phyloP scores from a whole-genome alignment of 2,888 invertebrate genomes.

The Synergus itoensis region DNA sequence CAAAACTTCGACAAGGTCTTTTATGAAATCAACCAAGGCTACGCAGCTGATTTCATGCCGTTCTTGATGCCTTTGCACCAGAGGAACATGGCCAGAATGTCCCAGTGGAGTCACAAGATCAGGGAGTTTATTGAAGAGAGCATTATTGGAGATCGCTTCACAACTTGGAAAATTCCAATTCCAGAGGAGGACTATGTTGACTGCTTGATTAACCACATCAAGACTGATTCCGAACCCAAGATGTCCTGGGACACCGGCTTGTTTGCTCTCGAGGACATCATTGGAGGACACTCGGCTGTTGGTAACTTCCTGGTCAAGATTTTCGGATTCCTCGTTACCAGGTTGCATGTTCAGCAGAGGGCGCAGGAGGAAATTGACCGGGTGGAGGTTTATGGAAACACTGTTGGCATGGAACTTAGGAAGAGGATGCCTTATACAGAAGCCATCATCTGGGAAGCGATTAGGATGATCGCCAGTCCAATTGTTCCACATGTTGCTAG shows the following conservation, averaged over 20 bases:
- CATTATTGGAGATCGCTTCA: conserved; percentile 79
- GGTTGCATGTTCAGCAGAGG: conserved; percentile 79
- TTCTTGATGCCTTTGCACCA: conserved; percentile 79
- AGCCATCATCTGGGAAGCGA: conserved; percentile 82
- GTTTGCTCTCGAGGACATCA: conserved; percentile 79
- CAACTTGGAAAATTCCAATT: conserved; percentile 68
- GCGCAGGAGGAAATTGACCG: conserved; percentile 81
- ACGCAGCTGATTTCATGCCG: conserved; percentile 84
- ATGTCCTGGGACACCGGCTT: conserved; percentile 80
- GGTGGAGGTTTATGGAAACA: conserved; percentile 56
- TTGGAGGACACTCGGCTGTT: conserved; percentile 84
- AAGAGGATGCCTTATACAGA: conserved; percentile 81
- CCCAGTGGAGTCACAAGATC: conserved; percentile 79
- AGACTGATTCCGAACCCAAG: conserved; percentile 75
- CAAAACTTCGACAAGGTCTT: conserved; percentile 83
- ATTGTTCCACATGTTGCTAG: conserved; percentile 85
- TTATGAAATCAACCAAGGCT: conserved; percentile 85
- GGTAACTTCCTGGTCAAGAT: conserved; percentile 82
- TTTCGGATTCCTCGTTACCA: conserved; percentile 80
- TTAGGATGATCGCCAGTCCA: conserved; percentile 83
- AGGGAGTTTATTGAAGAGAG: conserved; percentile 79
- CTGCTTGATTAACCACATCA: conserved; percentile 80
- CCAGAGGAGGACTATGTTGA: conserved; percentile 81
- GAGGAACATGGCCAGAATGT: conserved; percentile 79
- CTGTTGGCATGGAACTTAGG: conserved; percentile 77